Conservation (phyloP, 2,113 vertebrate genomes). For the Pogonocichla stellata region DNA sequence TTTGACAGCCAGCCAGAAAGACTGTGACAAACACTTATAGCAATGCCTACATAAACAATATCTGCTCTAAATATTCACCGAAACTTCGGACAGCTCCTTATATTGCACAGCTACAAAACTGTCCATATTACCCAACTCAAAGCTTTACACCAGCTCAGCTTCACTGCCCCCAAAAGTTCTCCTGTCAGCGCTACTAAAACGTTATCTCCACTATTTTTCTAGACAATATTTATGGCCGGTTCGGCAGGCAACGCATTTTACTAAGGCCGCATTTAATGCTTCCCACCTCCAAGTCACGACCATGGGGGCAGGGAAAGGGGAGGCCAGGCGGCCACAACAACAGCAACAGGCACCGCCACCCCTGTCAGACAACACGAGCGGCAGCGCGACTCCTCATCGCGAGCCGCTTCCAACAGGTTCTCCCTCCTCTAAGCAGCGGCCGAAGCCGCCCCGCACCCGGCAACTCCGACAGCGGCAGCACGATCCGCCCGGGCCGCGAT, state of each 20-base stretch:
- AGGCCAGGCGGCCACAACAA: not conserved
- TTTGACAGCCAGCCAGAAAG: not conserved
- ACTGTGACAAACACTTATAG: not conserved
- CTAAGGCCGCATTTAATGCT: not conserved
- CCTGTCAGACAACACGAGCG: not conserved
- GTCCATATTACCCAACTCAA: accelerated
- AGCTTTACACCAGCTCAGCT: not conserved
- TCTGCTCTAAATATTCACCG: not conserved
- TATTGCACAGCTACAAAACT: not conserved
- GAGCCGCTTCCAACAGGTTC: not conserved
- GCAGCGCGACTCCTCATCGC: not conserved
- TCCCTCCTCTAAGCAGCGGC: not conserved
- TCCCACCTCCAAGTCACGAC: not conserved
- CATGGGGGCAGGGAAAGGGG: not conserved
- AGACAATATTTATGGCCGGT: too few species aligned
- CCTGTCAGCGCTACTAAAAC: not conserved
- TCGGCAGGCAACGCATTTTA: not conserved
- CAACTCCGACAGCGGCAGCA: not conserved
- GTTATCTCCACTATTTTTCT: not conserved
- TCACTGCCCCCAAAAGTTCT: not conserved
- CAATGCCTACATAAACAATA: not conserved
- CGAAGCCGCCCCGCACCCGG: not conserved
- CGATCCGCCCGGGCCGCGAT: not conserved
- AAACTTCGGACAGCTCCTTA: not conserved
- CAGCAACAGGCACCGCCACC: constrained; percentile 15